Percentiles rank a stretch among this genome's conserved stretches.
phyloP scores from a whole-genome alignment of 2,113 vertebrate genomes.

The Blennius ocellaris region DNA sequence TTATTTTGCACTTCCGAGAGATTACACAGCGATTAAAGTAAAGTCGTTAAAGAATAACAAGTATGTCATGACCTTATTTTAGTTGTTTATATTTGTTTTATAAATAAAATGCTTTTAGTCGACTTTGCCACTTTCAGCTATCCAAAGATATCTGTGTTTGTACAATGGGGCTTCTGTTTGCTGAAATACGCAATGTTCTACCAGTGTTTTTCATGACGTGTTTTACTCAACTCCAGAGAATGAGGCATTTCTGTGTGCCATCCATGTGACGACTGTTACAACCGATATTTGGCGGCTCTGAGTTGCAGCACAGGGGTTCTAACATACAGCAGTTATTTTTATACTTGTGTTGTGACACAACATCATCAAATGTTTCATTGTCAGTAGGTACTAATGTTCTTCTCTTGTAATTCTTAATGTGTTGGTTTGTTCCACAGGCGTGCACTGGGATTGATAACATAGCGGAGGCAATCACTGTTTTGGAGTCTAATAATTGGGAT shows the following conservation, averaged over 20 bases:
- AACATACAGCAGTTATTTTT: neutral
- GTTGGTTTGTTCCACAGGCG: constrained; percentile 81
- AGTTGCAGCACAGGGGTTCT: neutral
- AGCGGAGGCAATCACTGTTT: constrained; percentile 98
- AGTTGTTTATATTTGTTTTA: neutral
- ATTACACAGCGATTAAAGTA: neutral
- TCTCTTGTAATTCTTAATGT: constrained; percentile 16
- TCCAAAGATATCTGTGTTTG: neutral
- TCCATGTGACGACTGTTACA: neutral
- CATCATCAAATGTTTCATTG: no score
- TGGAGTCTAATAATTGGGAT: constrained; percentile 99
- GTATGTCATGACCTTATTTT: no score
- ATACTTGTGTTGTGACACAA: neutral
- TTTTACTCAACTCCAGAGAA: neutral
- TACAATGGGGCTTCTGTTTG: neutral
- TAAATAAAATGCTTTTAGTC: neutral
- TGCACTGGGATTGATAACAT: constrained; percentile 99
- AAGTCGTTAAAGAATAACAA: neutral
- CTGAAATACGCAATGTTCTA: no score
- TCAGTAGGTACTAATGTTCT: constrained; percentile 8
- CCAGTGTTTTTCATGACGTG: neutral
- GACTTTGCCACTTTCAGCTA: neutral
- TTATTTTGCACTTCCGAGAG: neutral
- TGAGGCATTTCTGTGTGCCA: neutral
- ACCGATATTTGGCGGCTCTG: neutral